Conservation (phyloP, 2,797 vertebrate genomes). For the Darevskia nairensis region DNA sequence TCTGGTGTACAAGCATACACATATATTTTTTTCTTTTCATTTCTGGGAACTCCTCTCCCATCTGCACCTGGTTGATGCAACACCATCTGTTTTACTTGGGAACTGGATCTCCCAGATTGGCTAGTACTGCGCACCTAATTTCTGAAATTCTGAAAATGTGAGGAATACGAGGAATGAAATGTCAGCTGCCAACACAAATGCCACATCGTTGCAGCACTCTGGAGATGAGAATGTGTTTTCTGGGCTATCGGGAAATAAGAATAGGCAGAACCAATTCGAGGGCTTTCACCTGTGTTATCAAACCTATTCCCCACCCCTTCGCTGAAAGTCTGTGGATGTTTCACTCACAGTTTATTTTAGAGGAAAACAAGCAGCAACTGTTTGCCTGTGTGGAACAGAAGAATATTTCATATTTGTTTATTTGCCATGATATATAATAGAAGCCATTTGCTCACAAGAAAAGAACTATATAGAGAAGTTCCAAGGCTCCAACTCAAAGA, state of each 20-base stretch:
- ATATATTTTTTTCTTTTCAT: background rate
- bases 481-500: too few species aligned
- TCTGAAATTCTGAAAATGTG: conserved; percentile 16
- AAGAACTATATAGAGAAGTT: background rate
- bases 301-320: background rate
- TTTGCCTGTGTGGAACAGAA: background rate
- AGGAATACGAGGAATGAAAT: conserved; percentile 18
- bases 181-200: conserved; percentile 24
- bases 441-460: background rate
- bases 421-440: background rate
- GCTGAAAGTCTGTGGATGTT: background rate
- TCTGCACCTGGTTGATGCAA: conserved; percentile 18
- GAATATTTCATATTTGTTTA: background rate
- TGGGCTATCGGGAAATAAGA: background rate
- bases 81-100: conserved; percentile 22
- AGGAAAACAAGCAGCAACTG: background rate
- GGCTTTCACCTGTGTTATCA: background rate
- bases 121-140: conserved; percentile 10
- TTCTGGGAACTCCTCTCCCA: background rate
- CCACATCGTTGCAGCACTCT: background rate
- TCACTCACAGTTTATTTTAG: background rate
- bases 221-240: background rate
- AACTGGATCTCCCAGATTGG: conserved; percentile 11
- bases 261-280: background rate
- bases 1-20: background rate